Conservation (phyloP, 1,140 invertebrate genomes). For the Halyomorpha halys region DNA sequence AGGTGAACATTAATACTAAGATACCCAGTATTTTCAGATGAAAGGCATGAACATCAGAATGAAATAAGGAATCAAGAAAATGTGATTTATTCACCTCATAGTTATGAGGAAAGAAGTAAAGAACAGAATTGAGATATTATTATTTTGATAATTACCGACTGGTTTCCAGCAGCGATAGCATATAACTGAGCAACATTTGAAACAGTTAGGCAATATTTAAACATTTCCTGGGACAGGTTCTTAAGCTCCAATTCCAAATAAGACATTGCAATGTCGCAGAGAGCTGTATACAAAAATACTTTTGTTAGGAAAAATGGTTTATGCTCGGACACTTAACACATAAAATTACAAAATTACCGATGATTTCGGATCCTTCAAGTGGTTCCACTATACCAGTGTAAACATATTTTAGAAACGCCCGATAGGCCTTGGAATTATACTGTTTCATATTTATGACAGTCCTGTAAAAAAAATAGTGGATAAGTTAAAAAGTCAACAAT, state of each 20-base stretch:
- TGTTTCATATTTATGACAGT: conserved; percentile 15
- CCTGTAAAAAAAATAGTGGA: conserved; percentile 14
- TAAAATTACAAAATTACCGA: conserved; percentile 5
- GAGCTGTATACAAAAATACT: neutral
- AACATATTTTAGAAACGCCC: conserved; percentile 21
- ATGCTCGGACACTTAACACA: neutral
- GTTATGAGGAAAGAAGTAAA: too few species aligned
- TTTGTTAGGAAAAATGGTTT: neutral
- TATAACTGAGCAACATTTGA: conserved; percentile 15
- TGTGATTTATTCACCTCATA: too few species aligned
- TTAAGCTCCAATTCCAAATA: conserved; percentile 17
- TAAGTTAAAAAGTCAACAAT: neutral
- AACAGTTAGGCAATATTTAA: conserved; percentile 1
- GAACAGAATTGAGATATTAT: too few species aligned
- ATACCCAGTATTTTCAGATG: too few species aligned
- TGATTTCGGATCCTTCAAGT: conserved; percentile 3
- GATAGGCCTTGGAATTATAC: conserved; percentile 19
- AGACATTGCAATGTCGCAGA: conserved; percentile 12
- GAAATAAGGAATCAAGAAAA: too few species aligned
- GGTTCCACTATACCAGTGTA: conserved; percentile 18
- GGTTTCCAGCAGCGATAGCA: neutral
- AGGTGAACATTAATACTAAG: too few species aligned
- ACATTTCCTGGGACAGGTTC: conserved; percentile 8
- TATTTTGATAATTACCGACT: neutral
- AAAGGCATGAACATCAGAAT: too few species aligned